Evolutionary conservation across 2,888 invertebrate genomes (phyloP).

Genomic region (Cactoblastis cactorum): DNA sequence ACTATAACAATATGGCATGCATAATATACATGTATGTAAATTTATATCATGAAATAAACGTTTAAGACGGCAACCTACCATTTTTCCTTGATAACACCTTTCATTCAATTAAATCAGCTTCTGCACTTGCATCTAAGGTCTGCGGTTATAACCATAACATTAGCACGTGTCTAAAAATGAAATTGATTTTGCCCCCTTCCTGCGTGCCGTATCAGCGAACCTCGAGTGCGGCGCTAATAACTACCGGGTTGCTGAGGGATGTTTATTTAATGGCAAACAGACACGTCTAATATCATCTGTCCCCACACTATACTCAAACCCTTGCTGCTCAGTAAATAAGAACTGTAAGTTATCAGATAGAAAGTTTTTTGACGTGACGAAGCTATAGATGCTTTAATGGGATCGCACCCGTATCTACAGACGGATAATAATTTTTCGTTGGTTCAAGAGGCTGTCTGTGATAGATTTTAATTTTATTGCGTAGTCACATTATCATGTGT

Average conservation of each 20-base stretch:
- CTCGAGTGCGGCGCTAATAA: slow-evolving; percentile 75
- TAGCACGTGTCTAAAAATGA: slow-evolving; percentile 77
- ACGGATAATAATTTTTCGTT: slow-evolving; percentile 40
- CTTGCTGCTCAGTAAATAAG: background rate
- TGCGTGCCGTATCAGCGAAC: slow-evolving; percentile 74
- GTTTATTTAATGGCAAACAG: slow-evolving; percentile 75
- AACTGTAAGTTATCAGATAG: background rate
- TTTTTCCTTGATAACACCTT: too few species aligned
- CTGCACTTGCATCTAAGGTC: slow-evolving; percentile 22
- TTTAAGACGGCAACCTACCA: too few species aligned
- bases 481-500: too few species aligned
- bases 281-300: background rate
- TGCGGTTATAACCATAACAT: slow-evolving; percentile 59
- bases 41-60: too few species aligned
- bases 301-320: background rate
- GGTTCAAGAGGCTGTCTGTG: slow-evolving; percentile 3
- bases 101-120: background rate
- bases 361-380: background rate
- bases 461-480: slow-evolving; percentile 11
- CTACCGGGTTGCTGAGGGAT: slow-evolving; percentile 70
- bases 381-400: slow-evolving; percentile 70
- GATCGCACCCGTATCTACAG: slow-evolving; percentile 39
- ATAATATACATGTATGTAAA: too few species aligned
- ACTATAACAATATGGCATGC: too few species aligned
- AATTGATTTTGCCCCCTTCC: slow-evolving; percentile 71